Conservation (phyloP, 2,113 vertebrate species). For the Triplophysa rosa region DNA sequence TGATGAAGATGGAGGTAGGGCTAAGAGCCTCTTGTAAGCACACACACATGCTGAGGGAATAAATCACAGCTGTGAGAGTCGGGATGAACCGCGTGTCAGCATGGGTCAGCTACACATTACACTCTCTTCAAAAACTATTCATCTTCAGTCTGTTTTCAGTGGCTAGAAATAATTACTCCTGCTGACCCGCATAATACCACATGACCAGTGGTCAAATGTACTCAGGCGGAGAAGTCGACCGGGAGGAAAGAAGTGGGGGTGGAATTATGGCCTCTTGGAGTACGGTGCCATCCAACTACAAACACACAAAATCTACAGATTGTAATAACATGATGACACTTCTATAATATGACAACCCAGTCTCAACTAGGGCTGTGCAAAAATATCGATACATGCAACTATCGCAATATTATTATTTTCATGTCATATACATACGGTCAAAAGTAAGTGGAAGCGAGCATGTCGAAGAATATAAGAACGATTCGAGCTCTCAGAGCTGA, state of each 20-base stretch:
- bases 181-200: conserved; percentile 82
- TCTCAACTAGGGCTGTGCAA: too few relatives aligned
- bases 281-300: conserved; percentile 67
- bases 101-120: conserved; percentile 90
- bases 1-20: conserved; percentile 50
- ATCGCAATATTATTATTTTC: too few relatives aligned
- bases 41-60: conserved; percentile 68
- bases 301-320: conserved; percentile 41
- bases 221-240: conserved; percentile 71
- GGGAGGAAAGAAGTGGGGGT: conserved; percentile 53
- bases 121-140: conserved; percentile 91
- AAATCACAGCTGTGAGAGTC: conserved; percentile 85
- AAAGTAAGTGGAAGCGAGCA: too few relatives aligned
- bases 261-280: conserved; percentile 53
- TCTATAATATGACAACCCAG: neutral
- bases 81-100: conserved; percentile 87
- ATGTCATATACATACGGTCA: too few relatives aligned
- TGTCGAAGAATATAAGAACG: too few relatives aligned
- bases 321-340: neutral
- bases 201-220: conserved; percentile 78
- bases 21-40: conserved; percentile 65
- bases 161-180: conserved; percentile 89
- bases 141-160: conserved; percentile 85
- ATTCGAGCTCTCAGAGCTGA: too few relatives aligned
- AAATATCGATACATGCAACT: too few relatives aligned